Percentiles rank a stretch among this genome's conserved stretches.
phyloP scores from a whole-genome alignment of 2,113 vertebrate species.

The Pelodiscus sinensis region DNA sequence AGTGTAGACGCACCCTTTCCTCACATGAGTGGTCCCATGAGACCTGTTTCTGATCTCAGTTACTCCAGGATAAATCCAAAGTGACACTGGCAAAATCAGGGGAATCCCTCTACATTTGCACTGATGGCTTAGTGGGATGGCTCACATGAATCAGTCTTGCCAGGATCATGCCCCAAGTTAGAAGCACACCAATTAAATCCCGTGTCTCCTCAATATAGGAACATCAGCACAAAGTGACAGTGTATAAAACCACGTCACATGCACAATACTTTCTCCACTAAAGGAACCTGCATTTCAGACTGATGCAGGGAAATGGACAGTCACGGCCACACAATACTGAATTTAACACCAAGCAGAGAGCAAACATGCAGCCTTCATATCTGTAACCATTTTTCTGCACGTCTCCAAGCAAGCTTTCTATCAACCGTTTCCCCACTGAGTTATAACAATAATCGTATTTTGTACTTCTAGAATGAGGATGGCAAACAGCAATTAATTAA shows the following conservation, averaged over 20 bases:
- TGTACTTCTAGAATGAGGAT: too few species aligned
- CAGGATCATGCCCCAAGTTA: background rate
- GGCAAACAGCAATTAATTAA: background rate
- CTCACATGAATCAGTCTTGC: accelerated
- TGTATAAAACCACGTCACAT: background rate
- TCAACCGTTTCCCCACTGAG: background rate
- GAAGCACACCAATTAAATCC: background rate
- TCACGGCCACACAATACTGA: background rate
- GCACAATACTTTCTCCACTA: accelerated
- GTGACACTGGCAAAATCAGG: background rate
- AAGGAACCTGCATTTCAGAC: background rate
- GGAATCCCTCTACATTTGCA: too few species aligned
- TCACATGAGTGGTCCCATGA: background rate
- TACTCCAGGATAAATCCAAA: accelerated
- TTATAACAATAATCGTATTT: background rate
- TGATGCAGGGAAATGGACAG: background rate
- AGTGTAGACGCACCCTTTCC: too few species aligned
- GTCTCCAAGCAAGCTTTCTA: background rate
- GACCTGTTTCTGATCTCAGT: background rate
- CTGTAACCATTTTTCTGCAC: background rate
- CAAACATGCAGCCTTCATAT: background rate
- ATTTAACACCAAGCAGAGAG: background rate
- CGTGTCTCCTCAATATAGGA: background rate
- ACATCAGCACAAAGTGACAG: background rate
- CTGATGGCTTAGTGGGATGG: background rate